Evolutionary conservation across 2,797 vertebrate genomes (phyloP).

Genomic region (Neopelma chrysocephalum): DNA sequence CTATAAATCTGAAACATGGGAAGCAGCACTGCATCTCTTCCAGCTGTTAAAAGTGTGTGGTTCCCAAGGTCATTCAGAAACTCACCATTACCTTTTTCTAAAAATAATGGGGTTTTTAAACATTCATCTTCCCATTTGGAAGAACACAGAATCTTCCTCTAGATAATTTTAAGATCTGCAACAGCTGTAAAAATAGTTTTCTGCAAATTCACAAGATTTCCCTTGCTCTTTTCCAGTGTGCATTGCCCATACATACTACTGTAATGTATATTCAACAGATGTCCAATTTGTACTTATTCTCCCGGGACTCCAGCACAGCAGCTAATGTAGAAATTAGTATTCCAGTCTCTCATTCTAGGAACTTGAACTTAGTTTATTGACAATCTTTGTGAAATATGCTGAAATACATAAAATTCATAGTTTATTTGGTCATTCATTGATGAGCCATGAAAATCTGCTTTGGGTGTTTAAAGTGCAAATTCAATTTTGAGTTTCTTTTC

Average conservation of each 20-base stretch:
- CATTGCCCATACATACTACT: background rate
- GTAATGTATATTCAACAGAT: slow-evolving; percentile 22
- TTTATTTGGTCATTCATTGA: slow-evolving; percentile 5
- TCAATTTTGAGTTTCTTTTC: background rate
- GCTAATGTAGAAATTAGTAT: slow-evolving; percentile 28
- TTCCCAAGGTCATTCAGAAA: background rate
- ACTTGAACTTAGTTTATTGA: slow-evolving; percentile 44
- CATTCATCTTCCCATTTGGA: background rate
- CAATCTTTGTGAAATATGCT: slow-evolving; percentile 17
- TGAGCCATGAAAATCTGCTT: background rate
- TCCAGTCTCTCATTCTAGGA: slow-evolving; percentile 27
- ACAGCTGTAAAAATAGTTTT: background rate
- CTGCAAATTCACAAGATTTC: background rate
- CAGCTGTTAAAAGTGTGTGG: background rate
- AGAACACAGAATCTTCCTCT: background rate
- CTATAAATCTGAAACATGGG: background rate
- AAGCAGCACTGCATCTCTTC: background rate
- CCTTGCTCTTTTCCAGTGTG: background rate
- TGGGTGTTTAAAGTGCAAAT: slow-evolving; percentile 20
- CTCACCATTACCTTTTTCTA: background rate
- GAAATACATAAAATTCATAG: slow-evolving; percentile 3
- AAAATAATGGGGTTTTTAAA: background rate
- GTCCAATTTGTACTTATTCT: slow-evolving; percentile 10
- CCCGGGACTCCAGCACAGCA: background rate
- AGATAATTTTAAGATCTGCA: background rate